Evolutionary conservation across 2,113 vertebrate species (phyloP), one percentile per base, ranked within the genome.

Genomic region (Muntiacus muntjak): DNA sequence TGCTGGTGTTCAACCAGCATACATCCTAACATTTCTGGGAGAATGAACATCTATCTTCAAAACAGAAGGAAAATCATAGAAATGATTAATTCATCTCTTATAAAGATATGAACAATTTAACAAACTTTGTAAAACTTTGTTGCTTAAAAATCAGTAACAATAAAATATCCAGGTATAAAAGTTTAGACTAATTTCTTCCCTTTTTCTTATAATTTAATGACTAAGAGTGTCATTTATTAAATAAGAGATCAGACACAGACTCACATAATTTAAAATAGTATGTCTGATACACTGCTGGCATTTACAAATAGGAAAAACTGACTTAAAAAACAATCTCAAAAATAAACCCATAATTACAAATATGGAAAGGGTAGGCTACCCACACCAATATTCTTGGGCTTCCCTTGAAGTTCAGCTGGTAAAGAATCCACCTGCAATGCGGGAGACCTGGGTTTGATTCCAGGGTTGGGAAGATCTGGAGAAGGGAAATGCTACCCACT

Each of bases 101-200:
- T 36, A 85, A 94, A 76, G 23, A 83, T 87, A 0, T 28, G 17
- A 82, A 36, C 13, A 93, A 76, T 43, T 47, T 33, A 64, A 67
- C 26, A 67, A 11, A 58, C 79, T 92, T 84, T 57, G 5, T 45
- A 71, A 33, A 95, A 67, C 25, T 90, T 58, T 58, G 13, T 15
- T 91, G 12, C 64, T 96, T 94, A 86, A 87, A 91, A 95, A 9
- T 92, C 40, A 71, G 19, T 52, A 95, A 76, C n/a, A 91, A 58
- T 54, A 96, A 97, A 3, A 19, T 5, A 52, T 45, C 28, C 10
- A 50, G 30, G 16, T 64, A 40, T 78, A 87, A 83, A 78, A 26
- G 25, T 95, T 87, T 91, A 84, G 28, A 91, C 19, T 84, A 81
- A 55, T 87, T 86, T 74, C 28, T 45, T 91, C 26, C 9, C 4